These are phyloP conservation scores for Neocrepidodera transversa DNA, from an alignment of 2,888 invertebrate genomes.

Conservation along the genomic window DNA sequence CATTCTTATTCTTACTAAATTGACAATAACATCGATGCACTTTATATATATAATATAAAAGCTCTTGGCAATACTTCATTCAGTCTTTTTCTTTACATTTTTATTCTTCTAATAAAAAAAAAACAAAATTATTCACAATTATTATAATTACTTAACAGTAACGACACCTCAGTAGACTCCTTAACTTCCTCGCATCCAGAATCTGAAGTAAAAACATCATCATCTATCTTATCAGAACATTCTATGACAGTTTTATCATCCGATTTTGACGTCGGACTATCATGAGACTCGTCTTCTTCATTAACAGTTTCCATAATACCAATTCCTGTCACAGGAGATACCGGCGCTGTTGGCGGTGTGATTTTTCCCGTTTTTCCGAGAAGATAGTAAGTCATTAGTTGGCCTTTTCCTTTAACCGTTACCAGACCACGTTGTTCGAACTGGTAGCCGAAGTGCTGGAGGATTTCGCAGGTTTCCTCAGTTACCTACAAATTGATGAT, in stretches of 20 bases:
- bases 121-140: slow-evolving; percentile 1
- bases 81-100: not conserved
- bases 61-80: not conserved
- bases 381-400: slow-evolving; percentile 93
- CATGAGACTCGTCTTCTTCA: slow-evolving; percentile 60
- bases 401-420: slow-evolving; percentile 96
- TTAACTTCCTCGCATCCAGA: slow-evolving; percentile 51
- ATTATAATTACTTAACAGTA: slow-evolving; percentile 47
- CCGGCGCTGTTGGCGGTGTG: slow-evolving; percentile 57
- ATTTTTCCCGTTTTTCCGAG: slow-evolving; percentile 65
- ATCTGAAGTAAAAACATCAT: slow-evolving; percentile 53
- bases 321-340: slow-evolving; percentile 51
- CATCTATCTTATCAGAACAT: slow-evolving; percentile 50
- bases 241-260: slow-evolving; percentile 59
- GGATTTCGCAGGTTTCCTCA: slow-evolving; percentile 89
- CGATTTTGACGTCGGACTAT: slow-evolving; percentile 57
- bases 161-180: slow-evolving; percentile 54
- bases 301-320: slow-evolving; percentile 58
- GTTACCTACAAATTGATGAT: slow-evolving; percentile 73
- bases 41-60: not conserved
- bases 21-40: too few relatives aligned
- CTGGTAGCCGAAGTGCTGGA: slow-evolving; percentile 87
- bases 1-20: too few relatives aligned
- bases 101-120: too few relatives aligned
- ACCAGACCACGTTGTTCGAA: slow-evolving; percentile 95